phyloP scores from a whole-genome alignment of 2,797 vertebrate genomes.

The Ctenopoma kingsleyae region DNA sequence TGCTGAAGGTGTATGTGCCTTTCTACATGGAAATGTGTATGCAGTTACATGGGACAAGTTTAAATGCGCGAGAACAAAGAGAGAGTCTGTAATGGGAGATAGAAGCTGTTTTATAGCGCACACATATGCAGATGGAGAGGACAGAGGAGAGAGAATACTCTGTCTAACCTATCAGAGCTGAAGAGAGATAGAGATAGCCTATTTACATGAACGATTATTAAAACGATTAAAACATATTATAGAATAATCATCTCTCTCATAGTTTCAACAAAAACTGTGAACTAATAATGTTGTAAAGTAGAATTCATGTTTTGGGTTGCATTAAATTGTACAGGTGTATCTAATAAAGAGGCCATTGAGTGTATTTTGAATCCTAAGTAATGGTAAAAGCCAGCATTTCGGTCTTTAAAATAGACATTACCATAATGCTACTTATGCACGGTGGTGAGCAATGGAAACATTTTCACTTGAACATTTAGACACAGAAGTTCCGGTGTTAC shows the following conservation, averaged over 20 bases:
- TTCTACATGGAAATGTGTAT: slow-evolving; percentile 40
- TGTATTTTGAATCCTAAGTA: too few relatives aligned
- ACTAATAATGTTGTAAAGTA: too few relatives aligned
- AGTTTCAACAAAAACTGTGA: background rate
- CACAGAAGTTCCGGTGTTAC: slow-evolving; percentile 50
- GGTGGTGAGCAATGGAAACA: slow-evolving; percentile 45
- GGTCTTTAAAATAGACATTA: background rate
- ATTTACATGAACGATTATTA: too few relatives aligned
- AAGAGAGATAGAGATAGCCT: too few relatives aligned
- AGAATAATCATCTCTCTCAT: too few relatives aligned
- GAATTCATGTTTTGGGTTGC: too few relatives aligned
- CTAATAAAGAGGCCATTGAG: too few relatives aligned
- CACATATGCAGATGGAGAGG: slow-evolving; percentile 23
- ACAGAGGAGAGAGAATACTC: background rate
- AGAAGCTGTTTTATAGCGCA: slow-evolving; percentile 20
- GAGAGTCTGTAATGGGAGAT: slow-evolving; percentile 26
- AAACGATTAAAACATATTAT: too few relatives aligned
- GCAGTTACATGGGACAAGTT: slow-evolving; percentile 12
- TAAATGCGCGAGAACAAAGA: slow-evolving; percentile 46
- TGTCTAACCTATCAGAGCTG: background rate
- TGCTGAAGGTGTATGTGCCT: slow-evolving; percentile 10
- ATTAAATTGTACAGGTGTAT: too few relatives aligned
- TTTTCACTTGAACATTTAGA: slow-evolving; percentile 37
- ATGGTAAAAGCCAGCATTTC: too few relatives aligned
- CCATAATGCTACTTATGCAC: background rate